Evolutionary conservation across 2,888 invertebrate genomes (phyloP), one percentile per base, ranked within the genome.

Genomic region (Hermaeophaga mercurialis): DNA sequence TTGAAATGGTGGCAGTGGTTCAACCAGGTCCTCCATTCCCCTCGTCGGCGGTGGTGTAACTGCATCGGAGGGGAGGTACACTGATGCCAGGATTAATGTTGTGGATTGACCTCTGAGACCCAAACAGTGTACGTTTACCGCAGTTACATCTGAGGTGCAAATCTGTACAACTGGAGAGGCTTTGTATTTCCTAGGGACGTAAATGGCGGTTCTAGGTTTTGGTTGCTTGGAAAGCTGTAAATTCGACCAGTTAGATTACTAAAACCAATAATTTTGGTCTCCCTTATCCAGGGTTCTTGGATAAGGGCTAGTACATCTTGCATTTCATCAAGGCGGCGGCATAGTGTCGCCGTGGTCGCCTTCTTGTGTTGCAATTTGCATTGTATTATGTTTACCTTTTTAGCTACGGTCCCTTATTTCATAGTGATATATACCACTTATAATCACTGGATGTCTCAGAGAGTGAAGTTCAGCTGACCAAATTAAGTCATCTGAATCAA

Each of bases 161-260:
- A 45, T 5, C 17, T 31, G 15, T 31, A 19, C 33, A 14, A 33
- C 9, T 18, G 46, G 15, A n/a, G 2, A 18, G 17, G 15, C 11
- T 46, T 19, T 47, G 17, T 39, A 17, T 15, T 47, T 47, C 36
- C 47, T 33, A 11, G 22, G 11, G 22, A 18, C 22, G 11, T 34
- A 47, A 11, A 47, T 4, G 8, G 34, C 47, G 19, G 47, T 47
- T 11, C 34, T 34, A 22, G 47, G 36, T 47, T 47, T 17, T 47
- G 47, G 12, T 47, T 47, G 22, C 47, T 47, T 19, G 36, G 47
- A 12, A 36, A 19, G 36, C 34, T 47, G 19, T 19, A 34, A 19
- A 47, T 34, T 19, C 22, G 22, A 36, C 22, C 34, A n/a, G 11
- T 47, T 12, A 36, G 22, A n/a, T 5, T 36, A 22, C 36, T 8